These are phyloP conservation scores for Dipodomys spectabilis DNA, from an alignment of 2,113 vertebrate species.

Conservation along the genomic window DNA sequence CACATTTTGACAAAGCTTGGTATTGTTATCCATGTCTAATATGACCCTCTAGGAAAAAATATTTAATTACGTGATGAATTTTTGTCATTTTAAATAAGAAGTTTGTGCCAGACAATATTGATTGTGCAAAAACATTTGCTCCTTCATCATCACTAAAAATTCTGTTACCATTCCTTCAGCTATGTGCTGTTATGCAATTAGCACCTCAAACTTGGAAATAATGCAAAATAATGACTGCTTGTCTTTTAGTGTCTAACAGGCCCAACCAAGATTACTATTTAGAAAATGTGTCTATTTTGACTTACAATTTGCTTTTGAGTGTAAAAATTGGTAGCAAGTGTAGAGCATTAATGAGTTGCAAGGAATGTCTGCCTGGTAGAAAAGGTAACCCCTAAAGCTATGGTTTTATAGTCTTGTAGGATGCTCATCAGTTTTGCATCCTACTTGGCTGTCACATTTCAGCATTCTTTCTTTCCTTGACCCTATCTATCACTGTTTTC, in stretches of 20 bases:
- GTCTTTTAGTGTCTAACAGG: conserved; percentile 19
- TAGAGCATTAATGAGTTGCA: conserved; percentile 50
- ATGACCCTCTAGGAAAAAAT: conserved; percentile 44
- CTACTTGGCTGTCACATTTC: conserved; percentile 42
- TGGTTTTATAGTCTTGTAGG: not conserved
- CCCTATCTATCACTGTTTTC: conserved; percentile 20
- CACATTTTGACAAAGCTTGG: conserved; percentile 21
- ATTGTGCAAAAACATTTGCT: conserved; percentile 56
- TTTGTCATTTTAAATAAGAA: conserved; percentile 61
- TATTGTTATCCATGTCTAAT: conserved; percentile 1
- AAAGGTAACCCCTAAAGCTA: conserved; percentile 43
- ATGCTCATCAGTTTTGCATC: conserved; percentile 33
- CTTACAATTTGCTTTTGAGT: conserved; percentile 49
- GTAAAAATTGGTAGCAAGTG: conserved; percentile 46
- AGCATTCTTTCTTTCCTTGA: conserved; percentile 34
- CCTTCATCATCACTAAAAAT: conserved; percentile 57
- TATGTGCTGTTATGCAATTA: conserved; percentile 4
- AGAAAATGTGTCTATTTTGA: conserved; percentile 27
- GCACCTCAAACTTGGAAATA: conserved; percentile 49
- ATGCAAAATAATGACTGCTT: conserved; percentile 40
- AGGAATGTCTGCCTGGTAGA: conserved; percentile 47
- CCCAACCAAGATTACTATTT: conserved; percentile 29
- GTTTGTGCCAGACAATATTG: conserved; percentile 27
- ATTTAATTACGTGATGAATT: conserved; percentile 32
- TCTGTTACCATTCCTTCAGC: not conserved